Evolutionary conservation across 2,888 invertebrate species (phyloP), one percentile per base, ranked within the genome.

Genomic region (Meganola albula): DNA sequence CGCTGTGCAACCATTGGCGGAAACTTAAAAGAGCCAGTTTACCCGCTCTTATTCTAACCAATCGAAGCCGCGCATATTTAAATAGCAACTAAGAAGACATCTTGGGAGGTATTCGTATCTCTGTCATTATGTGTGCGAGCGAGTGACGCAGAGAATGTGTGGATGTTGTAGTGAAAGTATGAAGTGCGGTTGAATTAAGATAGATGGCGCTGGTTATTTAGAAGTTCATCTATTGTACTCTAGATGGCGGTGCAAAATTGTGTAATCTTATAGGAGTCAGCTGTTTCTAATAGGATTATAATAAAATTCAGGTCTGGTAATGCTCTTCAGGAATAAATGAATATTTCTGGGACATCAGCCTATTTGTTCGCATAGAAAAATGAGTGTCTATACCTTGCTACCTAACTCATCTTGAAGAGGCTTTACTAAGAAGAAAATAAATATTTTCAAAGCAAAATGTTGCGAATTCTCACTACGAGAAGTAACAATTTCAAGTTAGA

Each of bases 81-180:
- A 69, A 71, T 73, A 60, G 59, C 67, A 58, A 68, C 73, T 74
- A 64, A 62, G 67, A 68, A 70, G 64, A 68, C 68, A 70, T 67
- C 72, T 69, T 70, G 61, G 50, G 56, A 47, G 53, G 63, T 67
- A 58, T 58, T 42, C 48, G 66, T 64, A 58, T 72, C 80, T 74
- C 76, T 53, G 44, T 82, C 73, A 51, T 63, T 64, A 60, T 35
- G 47, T 49, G 55, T 59, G 62, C 40, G 76, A 63, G 70, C 53
- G 66, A 75, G 58, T 56, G 71, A 69, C 53, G 50, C 32, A 40
- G 63, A 55, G 47, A 54, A 65, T 33, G 32, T 53, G 51, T 63
- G 48, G 34, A 56, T 70, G 69, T 74, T 58, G 63, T 66, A 12
- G 72, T 70, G 55, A 38, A 38, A 37, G 34, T 28, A 48, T 27